phyloP scores from a whole-genome alignment of 2,797 vertebrate species.

The Iguana delicatissima region DNA sequence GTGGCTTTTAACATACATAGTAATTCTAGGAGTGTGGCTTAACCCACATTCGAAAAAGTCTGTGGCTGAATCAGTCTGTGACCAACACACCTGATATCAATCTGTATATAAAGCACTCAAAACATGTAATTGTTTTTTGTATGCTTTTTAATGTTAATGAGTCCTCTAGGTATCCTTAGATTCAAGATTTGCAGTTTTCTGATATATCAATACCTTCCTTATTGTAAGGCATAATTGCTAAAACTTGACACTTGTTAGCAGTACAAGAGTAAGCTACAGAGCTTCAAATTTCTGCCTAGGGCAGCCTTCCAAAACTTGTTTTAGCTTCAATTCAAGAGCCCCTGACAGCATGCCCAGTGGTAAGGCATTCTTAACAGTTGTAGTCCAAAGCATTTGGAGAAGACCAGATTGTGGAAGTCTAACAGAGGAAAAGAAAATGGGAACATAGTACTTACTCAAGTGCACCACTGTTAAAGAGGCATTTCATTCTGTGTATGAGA shows the following conservation, averaged over 20 bases:
- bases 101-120: too few species aligned
- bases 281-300: background rate
- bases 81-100: background rate
- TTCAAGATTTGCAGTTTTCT: background rate
- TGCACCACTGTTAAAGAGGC: background rate
- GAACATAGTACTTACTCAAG: background rate
- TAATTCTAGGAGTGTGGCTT: background rate
- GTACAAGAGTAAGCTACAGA: constrained; percentile 4
- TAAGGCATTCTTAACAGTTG: background rate
- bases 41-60: background rate
- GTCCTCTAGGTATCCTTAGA: background rate
- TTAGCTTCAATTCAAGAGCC: background rate
- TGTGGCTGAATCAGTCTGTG: background rate
- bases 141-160: background rate
- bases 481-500: too few species aligned
- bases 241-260: background rate
- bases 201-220: constrained; percentile 2
- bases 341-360: background rate
- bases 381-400: background rate
- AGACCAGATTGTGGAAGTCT: background rate
- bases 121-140: too few species aligned
- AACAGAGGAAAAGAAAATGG: background rate
- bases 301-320: background rate
- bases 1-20: background rate
- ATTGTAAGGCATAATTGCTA: constrained; percentile 6